These are phyloP conservation scores for Mormyrus hasselquistii DNA, from an alignment of 2,797 vertebrate genomes.

Conservation along the genomic window DNA sequence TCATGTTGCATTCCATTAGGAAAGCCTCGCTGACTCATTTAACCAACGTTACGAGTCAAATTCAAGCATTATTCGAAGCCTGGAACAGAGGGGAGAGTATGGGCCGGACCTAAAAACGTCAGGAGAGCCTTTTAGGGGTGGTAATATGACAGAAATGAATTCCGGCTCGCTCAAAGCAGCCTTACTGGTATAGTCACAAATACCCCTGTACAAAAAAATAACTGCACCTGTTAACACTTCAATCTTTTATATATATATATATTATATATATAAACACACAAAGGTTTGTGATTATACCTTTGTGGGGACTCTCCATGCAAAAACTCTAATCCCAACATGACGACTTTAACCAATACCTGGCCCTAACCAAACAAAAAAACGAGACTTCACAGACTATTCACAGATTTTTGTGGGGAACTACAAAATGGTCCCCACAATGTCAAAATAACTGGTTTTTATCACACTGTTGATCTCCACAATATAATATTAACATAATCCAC, in stretches of 20 bases:
- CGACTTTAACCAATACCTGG: not conserved
- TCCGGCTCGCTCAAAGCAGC: not conserved
- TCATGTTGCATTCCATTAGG: not conserved
- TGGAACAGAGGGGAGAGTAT: not conserved
- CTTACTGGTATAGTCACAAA: not conserved
- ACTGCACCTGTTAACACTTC: not conserved
- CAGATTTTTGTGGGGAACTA: not conserved
- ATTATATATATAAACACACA: too few relatives aligned
- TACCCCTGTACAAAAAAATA: not conserved
- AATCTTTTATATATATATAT: not conserved
- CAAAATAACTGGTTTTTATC: not conserved
- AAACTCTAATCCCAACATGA: not conserved
- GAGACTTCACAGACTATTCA: not conserved
- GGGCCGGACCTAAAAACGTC: not conserved
- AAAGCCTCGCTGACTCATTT: slow-evolving; percentile 1
- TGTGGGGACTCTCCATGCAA: not conserved
- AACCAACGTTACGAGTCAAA: not conserved
- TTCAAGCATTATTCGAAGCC: not conserved
- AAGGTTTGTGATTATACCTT: not conserved
- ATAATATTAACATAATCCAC: not conserved
- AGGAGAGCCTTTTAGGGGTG: not conserved
- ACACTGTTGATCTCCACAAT: not conserved
- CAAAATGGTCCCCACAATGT: not conserved
- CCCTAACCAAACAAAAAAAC: not conserved
- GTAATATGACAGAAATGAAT: not conserved